Conservation (phyloP, 2,888 invertebrate species). For the Andrena bucephala region DNA sequence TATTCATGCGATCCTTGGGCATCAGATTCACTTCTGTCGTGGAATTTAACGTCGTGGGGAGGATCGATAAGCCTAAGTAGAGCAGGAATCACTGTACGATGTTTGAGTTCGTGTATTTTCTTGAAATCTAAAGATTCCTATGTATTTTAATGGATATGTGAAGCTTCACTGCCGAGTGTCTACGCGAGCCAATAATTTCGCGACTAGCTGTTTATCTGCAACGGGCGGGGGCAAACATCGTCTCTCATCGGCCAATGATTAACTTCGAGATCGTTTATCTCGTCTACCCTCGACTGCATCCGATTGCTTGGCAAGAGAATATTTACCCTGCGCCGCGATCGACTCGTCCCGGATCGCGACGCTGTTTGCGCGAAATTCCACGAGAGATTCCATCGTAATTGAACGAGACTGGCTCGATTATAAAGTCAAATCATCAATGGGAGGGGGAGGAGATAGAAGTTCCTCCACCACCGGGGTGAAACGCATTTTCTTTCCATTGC, state of each 20-base stretch:
- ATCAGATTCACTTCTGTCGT: background rate
- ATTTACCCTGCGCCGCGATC: conserved; percentile 56
- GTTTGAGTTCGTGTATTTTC: too few relatives aligned
- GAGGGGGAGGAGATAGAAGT: conserved; percentile 5
- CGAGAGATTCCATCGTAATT: conserved; percentile 70
- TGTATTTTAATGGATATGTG: too few relatives aligned
- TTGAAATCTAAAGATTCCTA: too few relatives aligned
- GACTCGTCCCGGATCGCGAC: conserved; percentile 42
- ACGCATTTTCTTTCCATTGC: conserved; percentile 24
- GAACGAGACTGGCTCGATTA: conserved; percentile 71
- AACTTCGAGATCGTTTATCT: conserved; percentile 54
- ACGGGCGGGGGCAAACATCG: conserved; percentile 25
- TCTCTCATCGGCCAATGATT: conserved; percentile 45
- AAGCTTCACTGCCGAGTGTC: too few relatives aligned
- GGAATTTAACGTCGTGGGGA: background rate
- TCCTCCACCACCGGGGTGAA: conserved; percentile 23
- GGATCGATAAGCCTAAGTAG: too few relatives aligned
- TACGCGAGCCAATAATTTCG: background rate
- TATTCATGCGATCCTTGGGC: background rate
- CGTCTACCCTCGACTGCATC: conserved; percentile 30
- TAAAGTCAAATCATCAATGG: conserved; percentile 71
- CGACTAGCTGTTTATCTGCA: background rate
- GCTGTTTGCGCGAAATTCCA: conserved; percentile 66
- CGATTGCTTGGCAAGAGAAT: conserved; percentile 30
- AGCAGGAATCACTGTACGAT: too few relatives aligned